Percentiles rank a stretch among this genome's conserved stretches.
phyloP scores from a whole-genome alignment of 2,113 vertebrate genomes.

The Scomber colias region DNA sequence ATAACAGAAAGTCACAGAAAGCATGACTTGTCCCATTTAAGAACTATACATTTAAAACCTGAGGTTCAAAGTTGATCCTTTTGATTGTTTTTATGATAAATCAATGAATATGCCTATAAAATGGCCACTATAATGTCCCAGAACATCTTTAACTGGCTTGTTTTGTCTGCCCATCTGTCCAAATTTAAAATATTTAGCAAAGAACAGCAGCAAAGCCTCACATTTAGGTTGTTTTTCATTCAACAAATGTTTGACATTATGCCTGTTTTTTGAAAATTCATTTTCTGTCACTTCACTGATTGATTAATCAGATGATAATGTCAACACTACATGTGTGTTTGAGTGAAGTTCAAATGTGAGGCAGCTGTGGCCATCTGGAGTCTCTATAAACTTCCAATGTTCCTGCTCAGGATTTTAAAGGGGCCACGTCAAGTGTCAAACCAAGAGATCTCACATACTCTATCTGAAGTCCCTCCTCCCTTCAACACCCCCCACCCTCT shows the following conservation, averaged over 20 bases:
- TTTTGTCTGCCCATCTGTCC: background rate
- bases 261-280: background rate
- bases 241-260: background rate
- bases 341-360: conserved; percentile 35
- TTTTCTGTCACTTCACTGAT: background rate
- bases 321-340: conserved; percentile 10
- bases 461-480: conserved; percentile 7
- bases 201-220: background rate
- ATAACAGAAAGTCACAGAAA: too few relatives aligned
- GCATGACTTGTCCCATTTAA: too few relatives aligned
- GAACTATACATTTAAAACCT: too few relatives aligned
- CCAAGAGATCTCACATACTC: conserved; percentile 31
- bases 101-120: background rate
- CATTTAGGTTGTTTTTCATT: background rate
- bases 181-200: background rate
- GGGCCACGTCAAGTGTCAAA: conserved; percentile 47
- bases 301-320: background rate
- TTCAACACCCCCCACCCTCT: background rate
- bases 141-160: background rate
- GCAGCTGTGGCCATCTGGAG: conserved; percentile 53
- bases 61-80: background rate
- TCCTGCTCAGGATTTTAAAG: conserved; percentile 53
- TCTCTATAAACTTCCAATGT: conserved; percentile 39
- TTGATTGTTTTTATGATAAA: background rate
- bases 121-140: background rate